These are phyloP conservation scores for Illadopsis cleaveri DNA, from an alignment of 2,113 vertebrate genomes.

Conservation along the genomic window DNA sequence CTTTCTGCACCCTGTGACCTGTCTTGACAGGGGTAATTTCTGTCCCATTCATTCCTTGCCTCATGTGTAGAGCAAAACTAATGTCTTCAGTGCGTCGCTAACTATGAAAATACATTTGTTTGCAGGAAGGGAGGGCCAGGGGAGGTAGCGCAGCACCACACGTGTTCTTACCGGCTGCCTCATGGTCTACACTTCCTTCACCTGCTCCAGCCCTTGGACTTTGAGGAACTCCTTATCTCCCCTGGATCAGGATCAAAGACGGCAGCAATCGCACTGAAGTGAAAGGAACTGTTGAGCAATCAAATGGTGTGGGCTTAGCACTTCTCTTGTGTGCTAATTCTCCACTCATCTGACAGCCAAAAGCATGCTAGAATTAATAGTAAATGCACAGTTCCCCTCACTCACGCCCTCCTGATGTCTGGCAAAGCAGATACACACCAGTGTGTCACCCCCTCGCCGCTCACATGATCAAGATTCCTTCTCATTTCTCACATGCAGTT, in stretches of 20 bases:
- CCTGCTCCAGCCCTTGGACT: background rate
- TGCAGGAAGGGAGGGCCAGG: background rate
- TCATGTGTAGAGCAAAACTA: fast-evolving
- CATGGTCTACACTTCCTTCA: fast-evolving
- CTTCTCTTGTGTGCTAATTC: background rate
- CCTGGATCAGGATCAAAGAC: background rate
- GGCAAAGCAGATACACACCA: background rate
- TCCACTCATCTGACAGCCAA: background rate
- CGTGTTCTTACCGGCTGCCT: background rate
- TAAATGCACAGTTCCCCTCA: background rate
- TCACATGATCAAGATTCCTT: background rate
- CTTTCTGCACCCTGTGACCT: fast-evolving
- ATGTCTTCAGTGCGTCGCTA: background rate
- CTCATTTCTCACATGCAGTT: background rate
- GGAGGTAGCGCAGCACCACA: background rate
- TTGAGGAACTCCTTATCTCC: background rate
- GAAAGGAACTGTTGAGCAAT: background rate
- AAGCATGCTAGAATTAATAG: background rate
- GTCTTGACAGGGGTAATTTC: background rate
- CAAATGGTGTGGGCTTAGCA: background rate
- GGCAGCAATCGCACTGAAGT: too few relatives aligned
- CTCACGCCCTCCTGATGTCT: background rate
- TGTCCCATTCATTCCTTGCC: background rate
- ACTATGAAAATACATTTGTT: background rate
- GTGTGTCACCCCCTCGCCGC: fast-evolving